These are phyloP conservation scores for Cygnus olor DNA, from an alignment of 2,797 vertebrate genomes.

Conservation along the genomic window DNA sequence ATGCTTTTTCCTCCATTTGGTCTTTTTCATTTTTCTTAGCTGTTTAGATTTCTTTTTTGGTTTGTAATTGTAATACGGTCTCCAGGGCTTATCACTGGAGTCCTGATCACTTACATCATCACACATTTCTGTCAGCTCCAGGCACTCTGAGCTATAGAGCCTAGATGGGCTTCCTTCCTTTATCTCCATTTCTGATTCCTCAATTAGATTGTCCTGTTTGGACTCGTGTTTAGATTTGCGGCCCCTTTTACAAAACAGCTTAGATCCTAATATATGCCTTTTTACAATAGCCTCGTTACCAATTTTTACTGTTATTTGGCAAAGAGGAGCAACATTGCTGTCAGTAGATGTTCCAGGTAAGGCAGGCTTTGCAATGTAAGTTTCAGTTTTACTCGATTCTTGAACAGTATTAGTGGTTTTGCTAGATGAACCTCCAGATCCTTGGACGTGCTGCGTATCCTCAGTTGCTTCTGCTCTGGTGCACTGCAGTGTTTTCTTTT, in stretches of 20 bases:
- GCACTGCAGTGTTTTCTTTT: conserved; percentile 58
- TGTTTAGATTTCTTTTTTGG: conserved; percentile 93
- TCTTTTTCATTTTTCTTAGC: conserved; percentile 86
- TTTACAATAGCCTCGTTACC: conserved; percentile 97
- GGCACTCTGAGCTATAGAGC: conserved; percentile 72
- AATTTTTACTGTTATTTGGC: conserved; percentile 99
- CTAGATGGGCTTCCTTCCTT: conserved; percentile 78
- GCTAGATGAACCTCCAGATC: conserved; percentile 74
- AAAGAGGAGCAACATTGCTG: conserved; percentile 89
- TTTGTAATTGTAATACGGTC: conserved; percentile 98
- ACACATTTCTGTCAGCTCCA: conserved; percentile 81
- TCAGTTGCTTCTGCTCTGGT: conserved; percentile 82
- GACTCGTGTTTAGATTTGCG: conserved; percentile 74
- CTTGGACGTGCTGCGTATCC: conserved; percentile 76
- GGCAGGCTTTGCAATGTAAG: conserved; percentile 96
- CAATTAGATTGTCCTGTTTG: conserved; percentile 71
- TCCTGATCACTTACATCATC: conserved; percentile 93
- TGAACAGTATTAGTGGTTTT: conserved; percentile 66
- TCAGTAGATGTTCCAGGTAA: conserved; percentile 92
- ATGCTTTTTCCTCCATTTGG: conserved; percentile 83
- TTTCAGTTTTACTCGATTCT: conserved; percentile 88
- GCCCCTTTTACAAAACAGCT: conserved; percentile 88
- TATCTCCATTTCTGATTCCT: conserved; percentile 69
- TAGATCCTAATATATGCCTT: conserved; percentile 93
- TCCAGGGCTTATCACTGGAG: conserved; percentile 92